Base-by-base conservation (phyloP, 2,113 vertebrate species). In the Pampusana beccarii region DNA sequence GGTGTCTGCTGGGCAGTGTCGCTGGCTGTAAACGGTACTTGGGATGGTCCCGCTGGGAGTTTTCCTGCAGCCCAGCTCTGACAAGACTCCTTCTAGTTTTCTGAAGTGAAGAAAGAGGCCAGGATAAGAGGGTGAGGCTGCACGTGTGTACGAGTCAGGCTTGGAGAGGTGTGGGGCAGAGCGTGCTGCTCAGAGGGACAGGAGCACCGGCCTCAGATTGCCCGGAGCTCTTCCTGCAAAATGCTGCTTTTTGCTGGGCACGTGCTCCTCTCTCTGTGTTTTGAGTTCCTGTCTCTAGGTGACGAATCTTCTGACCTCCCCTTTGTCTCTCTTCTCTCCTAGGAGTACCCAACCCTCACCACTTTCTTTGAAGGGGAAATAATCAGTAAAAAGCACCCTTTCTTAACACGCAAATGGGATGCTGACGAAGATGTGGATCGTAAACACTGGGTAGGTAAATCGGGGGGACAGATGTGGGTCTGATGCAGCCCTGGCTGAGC, bases 291-390 rank as follows among this genome's bases (percentile, higher is more conserved):
- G 36, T 18, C 25, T 40, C 23, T 13, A 5, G 44, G 34, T 88
- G 88, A 25, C 25, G 62, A 4, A 70, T 18, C 42, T 18, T 62
- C 36, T 64, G 72, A 61, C 21, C 18, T 70, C 9, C 24, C 0
- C 1, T 82, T 62, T 16, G 1, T 80, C 17, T 84, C 19, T 8
- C 36, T 87, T 85, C 87, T 67, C 16, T 88, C 78, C 13, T 92
- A 99, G 99, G 99, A 99, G 94, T 99, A 99, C 96, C 99, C 99
- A 16, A 99, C 99, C 58, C 99, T 99, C 92, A 99, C 99, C 5
- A 99, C 99, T 4, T 99, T 99, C 97, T 99, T 99, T 79, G 99
- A 99, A 88, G 99, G 99, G 7, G 99, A 99, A 97, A 99, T 99
- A 95, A 99, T 99, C 96, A 99, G 99, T 97, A 98, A 97, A 91